Conservation (phyloP, 2,888 invertebrate species). For the Polyommatus icarus region DNA sequence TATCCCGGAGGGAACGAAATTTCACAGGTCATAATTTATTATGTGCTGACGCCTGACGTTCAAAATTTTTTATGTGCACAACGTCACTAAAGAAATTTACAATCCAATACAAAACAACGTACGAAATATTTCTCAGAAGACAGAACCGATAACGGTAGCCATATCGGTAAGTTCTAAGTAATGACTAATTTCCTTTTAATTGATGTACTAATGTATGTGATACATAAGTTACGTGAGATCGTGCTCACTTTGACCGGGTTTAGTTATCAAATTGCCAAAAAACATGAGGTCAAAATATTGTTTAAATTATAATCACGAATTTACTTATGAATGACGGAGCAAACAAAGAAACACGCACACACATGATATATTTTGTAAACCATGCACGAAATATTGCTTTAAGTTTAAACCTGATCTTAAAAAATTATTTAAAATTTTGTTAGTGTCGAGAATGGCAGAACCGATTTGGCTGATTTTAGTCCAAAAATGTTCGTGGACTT, state of each 20-base stretch:
- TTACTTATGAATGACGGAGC: background rate
- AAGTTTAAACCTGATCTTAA: too few species aligned
- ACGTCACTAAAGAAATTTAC: background rate
- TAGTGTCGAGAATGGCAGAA: too few species aligned
- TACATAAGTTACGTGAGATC: background rate
- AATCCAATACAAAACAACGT: background rate
- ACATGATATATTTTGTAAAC: too few species aligned
- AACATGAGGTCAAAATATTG: background rate
- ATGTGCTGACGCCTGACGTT: too few species aligned
- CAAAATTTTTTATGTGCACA: too few species aligned
- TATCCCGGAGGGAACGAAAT: too few species aligned
- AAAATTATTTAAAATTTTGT: too few species aligned
- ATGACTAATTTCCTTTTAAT: slow-evolving; percentile 3
- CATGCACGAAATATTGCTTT: too few species aligned
- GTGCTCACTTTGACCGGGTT: background rate
- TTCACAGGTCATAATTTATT: too few species aligned
- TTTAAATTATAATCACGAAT: background rate
- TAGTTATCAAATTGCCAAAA: background rate
- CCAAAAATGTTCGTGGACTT: too few species aligned
- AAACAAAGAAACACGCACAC: background rate
- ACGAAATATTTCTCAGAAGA: background rate
- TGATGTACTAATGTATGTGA: background rate
- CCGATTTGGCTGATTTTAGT: too few species aligned
- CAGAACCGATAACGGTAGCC: background rate
- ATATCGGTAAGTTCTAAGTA: background rate